Percentiles rank a stretch among this genome's conserved stretches.
Evolutionary conservation across 1,140 invertebrate species (phyloP).

Genomic region (Atta colombica): DNA sequence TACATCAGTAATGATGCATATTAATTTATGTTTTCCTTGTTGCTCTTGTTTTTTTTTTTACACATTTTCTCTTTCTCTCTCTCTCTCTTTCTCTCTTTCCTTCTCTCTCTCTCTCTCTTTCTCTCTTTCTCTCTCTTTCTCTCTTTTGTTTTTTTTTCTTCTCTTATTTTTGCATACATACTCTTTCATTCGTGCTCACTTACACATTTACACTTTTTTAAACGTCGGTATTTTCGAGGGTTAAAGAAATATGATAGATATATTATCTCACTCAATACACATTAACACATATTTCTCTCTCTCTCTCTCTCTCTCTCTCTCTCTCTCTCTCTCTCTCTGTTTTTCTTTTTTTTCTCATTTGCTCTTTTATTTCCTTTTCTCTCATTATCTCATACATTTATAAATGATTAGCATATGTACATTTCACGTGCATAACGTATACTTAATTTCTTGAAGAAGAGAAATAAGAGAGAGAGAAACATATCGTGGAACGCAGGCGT

Average conservation of each 20-base stretch:
- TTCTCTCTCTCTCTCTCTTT: slow-evolving; percentile 42
- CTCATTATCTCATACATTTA: slow-evolving; percentile 6
- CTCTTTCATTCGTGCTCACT: slow-evolving; percentile 14
- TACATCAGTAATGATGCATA: slow-evolving; percentile 84
- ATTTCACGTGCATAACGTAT: slow-evolving; percentile 33
- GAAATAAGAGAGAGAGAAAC: slow-evolving; percentile 31
- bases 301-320: slow-evolving; percentile 38
- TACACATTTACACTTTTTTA: slow-evolving; percentile 43
- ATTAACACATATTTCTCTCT: neutral
- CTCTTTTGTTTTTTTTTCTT: slow-evolving; percentile 24
- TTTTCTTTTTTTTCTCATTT: slow-evolving; percentile 11
- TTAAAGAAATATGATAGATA: slow-evolving; percentile 62
- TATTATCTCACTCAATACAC: slow-evolving; percentile 31
- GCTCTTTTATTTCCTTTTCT: neutral
- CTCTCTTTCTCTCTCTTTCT: slow-evolving; percentile 31
- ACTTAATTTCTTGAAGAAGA: slow-evolving; percentile 61
- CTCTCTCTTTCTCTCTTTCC: slow-evolving; percentile 36
- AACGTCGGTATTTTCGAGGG: slow-evolving; percentile 55
- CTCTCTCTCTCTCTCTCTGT: slow-evolving; percentile 29
- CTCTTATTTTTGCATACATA: slow-evolving; percentile 39
- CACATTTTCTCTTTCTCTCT: slow-evolving; percentile 45
- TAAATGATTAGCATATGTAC: slow-evolving; percentile 41
- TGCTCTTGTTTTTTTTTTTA: slow-evolving; percentile 42
- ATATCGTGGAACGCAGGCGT: slow-evolving; percentile 51
- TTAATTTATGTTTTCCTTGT: slow-evolving; percentile 71